These are phyloP conservation scores for Cheilosia grossa DNA, from an alignment of 2,888 invertebrate genomes.

Conservation along the genomic window DNA sequence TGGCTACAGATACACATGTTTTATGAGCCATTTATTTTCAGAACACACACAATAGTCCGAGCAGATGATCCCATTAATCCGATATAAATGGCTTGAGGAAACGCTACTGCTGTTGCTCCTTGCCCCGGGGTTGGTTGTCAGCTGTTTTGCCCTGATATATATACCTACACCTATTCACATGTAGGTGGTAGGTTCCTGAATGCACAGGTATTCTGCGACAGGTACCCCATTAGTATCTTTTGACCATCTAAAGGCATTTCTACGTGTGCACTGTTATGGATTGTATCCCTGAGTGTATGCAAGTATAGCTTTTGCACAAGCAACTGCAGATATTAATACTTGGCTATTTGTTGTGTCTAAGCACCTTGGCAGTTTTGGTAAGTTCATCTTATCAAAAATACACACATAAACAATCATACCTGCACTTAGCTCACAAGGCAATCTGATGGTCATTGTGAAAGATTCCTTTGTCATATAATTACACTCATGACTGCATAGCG, in stretches of 20 bases:
- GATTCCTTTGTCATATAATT: slow-evolving; percentile 49
- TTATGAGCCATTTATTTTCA: slow-evolving; percentile 80
- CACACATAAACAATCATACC: slow-evolving; percentile 4
- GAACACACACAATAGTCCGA: slow-evolving; percentile 76
- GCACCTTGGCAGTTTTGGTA: slow-evolving; percentile 47
- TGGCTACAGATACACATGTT: slow-evolving; percentile 73
- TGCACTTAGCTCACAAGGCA: background rate
- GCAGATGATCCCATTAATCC: slow-evolving; percentile 70
- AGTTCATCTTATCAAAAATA: slow-evolving; percentile 39
- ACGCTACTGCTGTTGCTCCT: slow-evolving; percentile 21
- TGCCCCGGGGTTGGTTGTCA: slow-evolving; percentile 55
- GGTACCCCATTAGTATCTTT: slow-evolving; percentile 63
- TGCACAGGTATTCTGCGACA: slow-evolving; percentile 33
- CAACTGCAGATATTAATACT: slow-evolving; percentile 46
- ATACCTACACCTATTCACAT: background rate
- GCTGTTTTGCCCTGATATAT: slow-evolving; percentile 39
- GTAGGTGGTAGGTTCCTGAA: slow-evolving; percentile 22
- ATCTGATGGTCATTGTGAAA: slow-evolving; percentile 33
- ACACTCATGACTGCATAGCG: slow-evolving; percentile 39
- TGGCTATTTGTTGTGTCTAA: slow-evolving; percentile 44
- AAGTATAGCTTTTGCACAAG: slow-evolving; percentile 11
- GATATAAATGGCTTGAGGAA: slow-evolving; percentile 64
- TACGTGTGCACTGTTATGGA: slow-evolving; percentile 49
- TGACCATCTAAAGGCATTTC: slow-evolving; percentile 49
- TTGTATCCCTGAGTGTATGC: slow-evolving; percentile 16